phyloP scores from a whole-genome alignment of 1,140 invertebrate genomes.

The Mizuhopecten yessoensis region DNA sequence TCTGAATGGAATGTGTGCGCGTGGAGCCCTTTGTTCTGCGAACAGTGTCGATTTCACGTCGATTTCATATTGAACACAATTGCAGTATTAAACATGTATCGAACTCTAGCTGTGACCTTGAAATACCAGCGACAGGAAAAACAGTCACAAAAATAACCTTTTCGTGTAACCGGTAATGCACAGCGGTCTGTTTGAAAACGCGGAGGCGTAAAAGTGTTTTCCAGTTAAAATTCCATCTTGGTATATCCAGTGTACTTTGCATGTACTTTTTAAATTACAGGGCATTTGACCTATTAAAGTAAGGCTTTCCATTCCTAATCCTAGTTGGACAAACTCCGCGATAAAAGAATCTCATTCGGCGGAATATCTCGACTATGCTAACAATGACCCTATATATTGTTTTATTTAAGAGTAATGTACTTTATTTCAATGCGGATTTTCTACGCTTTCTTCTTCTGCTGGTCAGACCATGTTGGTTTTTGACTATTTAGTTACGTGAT shows the following conservation, averaged over 20 bases:
- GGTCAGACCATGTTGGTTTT: no score
- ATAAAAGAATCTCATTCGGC: no score
- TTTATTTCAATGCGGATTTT: no score
- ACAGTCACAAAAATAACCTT: not conserved
- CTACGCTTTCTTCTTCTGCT: no score
- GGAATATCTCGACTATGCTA: no score
- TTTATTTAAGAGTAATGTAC: no score
- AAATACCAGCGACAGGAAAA: not conserved
- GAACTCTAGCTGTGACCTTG: not conserved
- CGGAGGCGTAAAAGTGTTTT: conserved; percentile 7
- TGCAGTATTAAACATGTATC: not conserved
- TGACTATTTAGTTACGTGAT: no score
- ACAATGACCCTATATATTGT: no score
- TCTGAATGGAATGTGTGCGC: not conserved
- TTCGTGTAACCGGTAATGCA: not conserved
- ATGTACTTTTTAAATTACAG: not conserved
- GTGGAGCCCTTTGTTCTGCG: not conserved
- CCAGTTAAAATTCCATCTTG: not conserved
- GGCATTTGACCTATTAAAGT: no score
- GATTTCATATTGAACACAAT: not conserved
- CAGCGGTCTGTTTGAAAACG: not conserved
- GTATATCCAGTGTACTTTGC: not conserved
- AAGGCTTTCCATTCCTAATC: no score
- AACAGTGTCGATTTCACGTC: not conserved
- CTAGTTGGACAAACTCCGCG: no score